Evolutionary conservation across 2,113 vertebrate species (phyloP).

Genomic region (Pituophis catenifer): DNA sequence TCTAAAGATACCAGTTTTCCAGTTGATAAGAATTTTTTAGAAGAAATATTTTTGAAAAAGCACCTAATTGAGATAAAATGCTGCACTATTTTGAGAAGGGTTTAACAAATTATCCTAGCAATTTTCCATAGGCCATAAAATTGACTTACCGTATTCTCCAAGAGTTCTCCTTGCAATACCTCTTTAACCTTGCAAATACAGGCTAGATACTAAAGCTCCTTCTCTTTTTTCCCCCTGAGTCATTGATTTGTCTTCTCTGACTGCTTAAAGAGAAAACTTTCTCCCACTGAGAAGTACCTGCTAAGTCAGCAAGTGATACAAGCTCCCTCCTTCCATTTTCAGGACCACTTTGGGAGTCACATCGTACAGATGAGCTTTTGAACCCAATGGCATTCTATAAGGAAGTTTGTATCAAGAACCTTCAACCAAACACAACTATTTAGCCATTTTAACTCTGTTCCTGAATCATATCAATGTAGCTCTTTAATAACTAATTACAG

Average conservation of each 20-base stretch:
- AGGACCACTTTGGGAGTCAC: background rate
- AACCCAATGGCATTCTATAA: background rate
- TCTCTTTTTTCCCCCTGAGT: background rate
- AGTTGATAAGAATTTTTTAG: constrained; percentile 10
- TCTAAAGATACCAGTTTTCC: background rate
- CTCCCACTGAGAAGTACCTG: background rate
- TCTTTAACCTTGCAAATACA: background rate
- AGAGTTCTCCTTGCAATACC: background rate
- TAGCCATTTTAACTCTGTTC: background rate
- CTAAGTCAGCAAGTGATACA: background rate
- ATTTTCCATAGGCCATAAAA: background rate
- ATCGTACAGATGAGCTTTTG: background rate
- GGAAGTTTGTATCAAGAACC: background rate
- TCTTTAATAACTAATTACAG: background rate
- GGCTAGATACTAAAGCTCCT: background rate
- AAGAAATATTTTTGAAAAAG: constrained; percentile 20
- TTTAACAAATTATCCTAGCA: background rate
- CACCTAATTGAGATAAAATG: constrained; percentile 25
- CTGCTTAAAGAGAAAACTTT: background rate
- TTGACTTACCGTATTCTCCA: background rate
- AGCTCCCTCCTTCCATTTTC: background rate
- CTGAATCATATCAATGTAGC: background rate
- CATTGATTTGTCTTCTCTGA: background rate
- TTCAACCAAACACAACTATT: background rate
- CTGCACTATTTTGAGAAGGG: background rate